These are phyloP conservation scores for Telenomus remus DNA, from an alignment of 1,140 invertebrate species.

Conservation along the genomic window DNA sequence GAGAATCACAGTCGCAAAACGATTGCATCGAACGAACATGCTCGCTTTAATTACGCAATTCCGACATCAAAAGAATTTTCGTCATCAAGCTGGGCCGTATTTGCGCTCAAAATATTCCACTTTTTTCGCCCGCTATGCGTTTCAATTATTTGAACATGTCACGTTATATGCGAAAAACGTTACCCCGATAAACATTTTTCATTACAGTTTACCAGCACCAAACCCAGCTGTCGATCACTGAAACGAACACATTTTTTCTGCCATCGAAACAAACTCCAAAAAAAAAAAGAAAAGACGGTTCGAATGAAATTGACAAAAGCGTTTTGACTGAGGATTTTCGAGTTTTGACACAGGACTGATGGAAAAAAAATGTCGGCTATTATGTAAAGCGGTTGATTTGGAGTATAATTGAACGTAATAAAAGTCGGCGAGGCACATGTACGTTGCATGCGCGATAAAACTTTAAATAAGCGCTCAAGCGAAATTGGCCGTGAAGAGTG, in stretches of 20 bases:
- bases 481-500: conserved; percentile 51
- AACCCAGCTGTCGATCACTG: no score
- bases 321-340: no score
- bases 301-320: no score
- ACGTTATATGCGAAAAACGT: background rate
- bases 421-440: conserved; percentile 43
- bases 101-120: conserved; percentile 24
- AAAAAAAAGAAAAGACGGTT: no score
- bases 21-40: conserved; percentile 42
- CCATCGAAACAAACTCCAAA: no score
- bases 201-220: background rate
- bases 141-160: conserved; percentile 27
- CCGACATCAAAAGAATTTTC: conserved; percentile 43
- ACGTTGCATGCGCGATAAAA: conserved; percentile 41
- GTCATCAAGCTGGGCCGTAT: conserved; percentile 16
- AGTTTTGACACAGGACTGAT: no score
- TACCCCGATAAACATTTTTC: background rate
- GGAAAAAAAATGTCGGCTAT: no score
- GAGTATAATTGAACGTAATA: conserved; percentile 48
- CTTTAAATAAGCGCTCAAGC: conserved; percentile 56
- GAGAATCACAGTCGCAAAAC: conserved; percentile 56
- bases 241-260: no score
- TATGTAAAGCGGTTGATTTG: no score
- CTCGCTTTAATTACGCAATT: conserved; percentile 59
- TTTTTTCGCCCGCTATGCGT: conserved; percentile 34